These are phyloP conservation scores for Gyps fulvus DNA, from an alignment of 2,113 vertebrate genomes.

Conservation along the genomic window DNA sequence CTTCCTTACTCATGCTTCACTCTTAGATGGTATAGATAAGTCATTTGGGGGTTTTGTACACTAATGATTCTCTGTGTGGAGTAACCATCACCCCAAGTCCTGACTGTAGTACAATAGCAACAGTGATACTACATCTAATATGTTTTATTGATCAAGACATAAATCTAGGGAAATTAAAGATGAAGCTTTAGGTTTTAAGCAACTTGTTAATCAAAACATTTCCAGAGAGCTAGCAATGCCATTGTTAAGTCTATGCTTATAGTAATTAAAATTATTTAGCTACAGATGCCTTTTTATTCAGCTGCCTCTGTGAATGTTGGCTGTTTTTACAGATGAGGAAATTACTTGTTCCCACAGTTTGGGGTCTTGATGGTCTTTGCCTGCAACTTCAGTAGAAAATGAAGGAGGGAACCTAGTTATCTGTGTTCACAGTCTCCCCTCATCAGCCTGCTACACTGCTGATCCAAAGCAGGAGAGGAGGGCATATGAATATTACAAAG, in stretches of 20 bases:
- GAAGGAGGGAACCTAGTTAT: not conserved
- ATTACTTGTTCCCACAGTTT: not conserved
- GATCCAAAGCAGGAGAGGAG: not conserved
- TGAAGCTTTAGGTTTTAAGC: not conserved
- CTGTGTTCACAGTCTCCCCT: not conserved
- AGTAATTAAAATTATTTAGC: not conserved
- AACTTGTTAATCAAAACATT: not conserved
- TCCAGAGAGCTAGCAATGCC: not conserved
- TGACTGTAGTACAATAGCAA: not conserved
- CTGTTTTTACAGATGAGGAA: not conserved
- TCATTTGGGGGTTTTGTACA: fast-evolving
- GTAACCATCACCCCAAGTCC: not conserved
- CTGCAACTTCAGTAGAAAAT: not conserved
- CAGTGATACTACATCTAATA: too few species aligned
- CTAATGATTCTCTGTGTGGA: not conserved
- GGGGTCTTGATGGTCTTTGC: not conserved
- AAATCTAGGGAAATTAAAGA: not conserved
- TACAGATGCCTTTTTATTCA: not conserved
- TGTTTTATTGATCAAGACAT: not conserved
- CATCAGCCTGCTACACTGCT: not conserved
- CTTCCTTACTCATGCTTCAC: not conserved
- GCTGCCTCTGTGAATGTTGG: not conserved
- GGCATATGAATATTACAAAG: not conserved
- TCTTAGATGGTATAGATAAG: not conserved
- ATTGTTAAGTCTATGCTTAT: not conserved